Evolutionary conservation across 2,888 invertebrate species (phyloP), one percentile per base, ranked within the genome.

Genomic region (Drosophila algonquin): DNA sequence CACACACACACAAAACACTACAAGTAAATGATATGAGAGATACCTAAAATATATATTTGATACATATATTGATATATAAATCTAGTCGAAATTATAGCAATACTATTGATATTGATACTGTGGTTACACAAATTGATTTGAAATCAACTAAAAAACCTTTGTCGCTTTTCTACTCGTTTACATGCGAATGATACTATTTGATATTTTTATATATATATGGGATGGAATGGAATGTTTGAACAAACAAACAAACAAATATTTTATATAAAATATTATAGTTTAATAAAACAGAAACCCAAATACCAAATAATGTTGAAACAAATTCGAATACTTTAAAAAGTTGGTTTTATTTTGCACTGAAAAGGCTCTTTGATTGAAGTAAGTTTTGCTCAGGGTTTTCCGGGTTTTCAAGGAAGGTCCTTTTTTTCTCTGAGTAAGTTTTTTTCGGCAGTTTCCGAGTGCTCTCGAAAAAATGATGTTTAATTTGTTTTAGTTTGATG

Each of bases 121-220:
- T 35, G 35, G 12, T 5, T 35, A 54, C 55, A n/a, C 32, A 77
- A 73, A 59, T 58, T 69, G 68, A 58, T 64, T 64, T 48, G 50
- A 18, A 60, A 70, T 48, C 46, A 18, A 53, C 44, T 53, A 21
- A 59, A n/a, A n/a, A 18, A 53, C 35, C 51, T 67, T 67, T 83
- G 74, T 75, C 76, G 87, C 82, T 81, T 72, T 77, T 85, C 74
- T 83, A 85, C 67, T 59, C 57, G 57, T 77, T 67, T 58, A 68
- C 60, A 63, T 35, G 63, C 32, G 52, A 73, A 71, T 50, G 52
- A 51, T 72, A 32, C 32, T 9, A 80, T 89, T 87, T 87, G 76
- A 85, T 87, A 85, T 85, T 89, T 87, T 89, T 89, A 89, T 89
- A 85, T 72, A 75, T 63, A 62, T 24, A 56, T 54, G 51, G 56